Base-by-base conservation (phyloP, 53 echinoderm and acorn worm species). In the Actinopyga echinites region DNA sequence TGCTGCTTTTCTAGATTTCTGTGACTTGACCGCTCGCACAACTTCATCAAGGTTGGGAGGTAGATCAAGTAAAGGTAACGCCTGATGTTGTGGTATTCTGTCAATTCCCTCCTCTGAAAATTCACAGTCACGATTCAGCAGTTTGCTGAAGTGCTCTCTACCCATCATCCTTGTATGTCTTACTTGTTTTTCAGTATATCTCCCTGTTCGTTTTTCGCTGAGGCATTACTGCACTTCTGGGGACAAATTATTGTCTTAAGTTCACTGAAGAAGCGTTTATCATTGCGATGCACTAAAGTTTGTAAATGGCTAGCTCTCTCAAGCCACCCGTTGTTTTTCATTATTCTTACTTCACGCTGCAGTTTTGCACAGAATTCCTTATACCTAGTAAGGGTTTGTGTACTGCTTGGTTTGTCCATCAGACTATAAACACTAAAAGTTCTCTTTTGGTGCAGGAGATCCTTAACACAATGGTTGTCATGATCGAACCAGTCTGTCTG, bases 401-500 rank as follows among this genome's bases (percentile, higher is more conserved):
- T 10, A 30, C 74, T 74, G 28, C 42, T 13, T 36, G 73, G 73
- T 61, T 85, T 63, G 35, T 60, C 30, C 5, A 74, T 71, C 74
- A 61, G 64, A 40, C 28, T 49, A 11, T n/a, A n/a, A n/a, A 34
- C 78, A 43, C 28, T 32, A 4, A 38, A 75, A 54, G 64, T 61
- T 42, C 62, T 63, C 56, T 86, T 86, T 64, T 86, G 54, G 26
- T 86, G 32, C 6, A 85, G 52, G 10, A 75, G 64, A 25, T 30
- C 29, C 43, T 57, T 29, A 19, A 78, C 64, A 19, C 32, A 30
- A 7, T 13, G 29, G 64, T 64, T 32, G 85, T 85, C 74, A 13
- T 32, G 21, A 28, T 75, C 65, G 32, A 85, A 85, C 85, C 77
- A 78, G 55, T 64, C 83, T n/a, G n/a, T n/a, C n/a, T n/a, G n/a